phyloP scores from a whole-genome alignment of 2,888 invertebrate species.

The Priapulus caudatus region DNA sequence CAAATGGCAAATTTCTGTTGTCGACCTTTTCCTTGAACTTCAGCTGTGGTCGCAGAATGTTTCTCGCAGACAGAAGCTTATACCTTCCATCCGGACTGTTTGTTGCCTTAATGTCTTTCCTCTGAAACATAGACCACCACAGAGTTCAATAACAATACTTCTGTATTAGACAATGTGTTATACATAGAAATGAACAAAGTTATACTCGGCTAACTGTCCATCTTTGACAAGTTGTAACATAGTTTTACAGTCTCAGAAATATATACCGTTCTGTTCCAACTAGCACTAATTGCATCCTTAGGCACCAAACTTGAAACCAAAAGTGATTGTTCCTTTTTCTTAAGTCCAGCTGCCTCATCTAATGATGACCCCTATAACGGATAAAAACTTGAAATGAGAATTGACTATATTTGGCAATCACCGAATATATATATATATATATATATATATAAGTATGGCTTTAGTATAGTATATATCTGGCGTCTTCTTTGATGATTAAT shows the following conservation, averaged over 20 bases:
- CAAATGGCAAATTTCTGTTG: conserved; percentile 64
- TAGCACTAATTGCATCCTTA: conserved; percentile 27
- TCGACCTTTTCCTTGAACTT: conserved; percentile 71
- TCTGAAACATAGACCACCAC: no score
- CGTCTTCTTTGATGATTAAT: no score
- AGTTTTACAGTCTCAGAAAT: no score
- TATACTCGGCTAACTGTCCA: no score
- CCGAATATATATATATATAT: no score
- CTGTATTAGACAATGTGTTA: background rate
- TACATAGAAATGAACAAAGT: background rate
- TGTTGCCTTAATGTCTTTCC: no score
- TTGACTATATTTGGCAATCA: no score
- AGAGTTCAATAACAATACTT: no score
- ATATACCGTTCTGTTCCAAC: conserved; percentile 38
- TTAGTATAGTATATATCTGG: no score
- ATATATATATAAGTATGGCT: no score
- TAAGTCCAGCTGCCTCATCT: conserved; percentile 38
- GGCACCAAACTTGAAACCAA: conserved; percentile 28
- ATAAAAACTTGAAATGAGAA: conserved; percentile 5
- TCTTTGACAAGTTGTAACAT: no score
- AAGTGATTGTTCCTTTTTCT: conserved; percentile 33
- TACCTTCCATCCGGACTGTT: conserved; percentile 60
- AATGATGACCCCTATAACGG: conserved; percentile 34
- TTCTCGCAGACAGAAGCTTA: conserved; percentile 34
- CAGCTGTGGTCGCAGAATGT: conserved; percentile 58